Base-by-base conservation (phyloP, 2,888 invertebrate genomes). In the Salticus scenicus region DNA sequence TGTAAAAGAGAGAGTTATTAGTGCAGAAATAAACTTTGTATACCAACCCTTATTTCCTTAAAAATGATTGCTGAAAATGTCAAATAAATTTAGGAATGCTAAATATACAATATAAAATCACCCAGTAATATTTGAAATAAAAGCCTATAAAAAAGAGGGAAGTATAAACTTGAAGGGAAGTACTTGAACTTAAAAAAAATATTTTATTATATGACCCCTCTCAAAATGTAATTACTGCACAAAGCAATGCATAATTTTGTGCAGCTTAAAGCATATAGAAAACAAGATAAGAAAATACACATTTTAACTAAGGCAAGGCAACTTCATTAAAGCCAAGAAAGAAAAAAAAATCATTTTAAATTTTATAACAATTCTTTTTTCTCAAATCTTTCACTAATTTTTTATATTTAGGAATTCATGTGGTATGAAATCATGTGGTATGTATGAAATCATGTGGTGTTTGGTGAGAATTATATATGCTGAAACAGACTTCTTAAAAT, bases 201-300 rank as follows among this genome's bases (percentile, higher is more conserved):
- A n/a, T n/a, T n/a, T n/a, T n/a, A n/a, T n/a, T n/a, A n/a, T n/a
- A n/a, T n/a, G n/a, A n/a, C n/a, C n/a, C n/a, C 63, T 77, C 71
- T 51, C 71, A 37, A 78, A 78, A 78, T 51, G 51, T 67, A 2
- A 31, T 67, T 67, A 67, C 17, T 31, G 64, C 71, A 78, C 78
- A 78, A 71, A 41, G 71, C 71, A 78, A 78, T 71, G 71, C 71
- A 72, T 57, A 77, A 41, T 33, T n/a, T 47, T 64, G 78, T 71
- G 64, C 42, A 33, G 41, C 27, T 33, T 17, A 31, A 71, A 78
- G 78, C 71, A 41, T 30, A 64, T 28, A 71, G 69, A 78, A 78
- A 78, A 71, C 71, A 64, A 31, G 41, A 67, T 71, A 31, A 63
- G 63, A 75, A 24, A 71, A 28, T 78, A 17, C 70, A 70, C 78